These are phyloP conservation scores for Phlogophora meticulosa DNA, from an alignment of 2,888 invertebrate species.

Conservation along the genomic window DNA sequence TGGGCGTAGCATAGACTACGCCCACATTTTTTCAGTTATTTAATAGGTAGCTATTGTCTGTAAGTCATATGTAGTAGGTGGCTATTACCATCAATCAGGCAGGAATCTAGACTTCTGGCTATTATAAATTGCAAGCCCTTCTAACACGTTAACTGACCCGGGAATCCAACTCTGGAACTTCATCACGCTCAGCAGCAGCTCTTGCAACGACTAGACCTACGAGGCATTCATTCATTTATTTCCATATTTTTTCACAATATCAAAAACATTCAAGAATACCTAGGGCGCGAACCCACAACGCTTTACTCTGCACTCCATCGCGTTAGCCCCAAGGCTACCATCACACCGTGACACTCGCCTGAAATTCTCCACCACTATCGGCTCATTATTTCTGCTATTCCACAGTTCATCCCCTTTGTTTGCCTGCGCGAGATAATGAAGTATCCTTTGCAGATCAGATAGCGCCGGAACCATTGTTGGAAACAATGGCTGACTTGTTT, in stretches of 20 bases:
- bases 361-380: conserved; percentile 64
- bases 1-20: too few species aligned
- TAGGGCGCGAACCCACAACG: background rate
- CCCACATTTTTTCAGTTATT: too few species aligned
- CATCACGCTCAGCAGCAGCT: too few species aligned
- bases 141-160: too few species aligned
- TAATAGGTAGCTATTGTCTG: too few species aligned
- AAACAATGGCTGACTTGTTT: conserved; percentile 64
- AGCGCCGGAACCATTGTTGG: conserved; percentile 67
- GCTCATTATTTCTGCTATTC: conserved; percentile 68
- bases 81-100: too few species aligned
- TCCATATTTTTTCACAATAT: background rate
- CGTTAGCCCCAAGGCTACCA: conserved; percentile 28
- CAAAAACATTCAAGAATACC: background rate
- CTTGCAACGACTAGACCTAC: too few species aligned
- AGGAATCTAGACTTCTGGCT: too few species aligned
- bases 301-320: background rate
- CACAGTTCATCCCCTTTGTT: conserved; percentile 66
- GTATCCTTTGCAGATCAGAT: conserved; percentile 70
- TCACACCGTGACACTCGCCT: conserved; percentile 30
- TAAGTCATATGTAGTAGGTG: too few species aligned
- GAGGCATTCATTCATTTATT: too few species aligned
- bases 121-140: too few species aligned
- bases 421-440: conserved; percentile 69
- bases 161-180: too few species aligned